Conservation (phyloP, 2,797 vertebrate genomes). For the Staurois parvus region DNA sequence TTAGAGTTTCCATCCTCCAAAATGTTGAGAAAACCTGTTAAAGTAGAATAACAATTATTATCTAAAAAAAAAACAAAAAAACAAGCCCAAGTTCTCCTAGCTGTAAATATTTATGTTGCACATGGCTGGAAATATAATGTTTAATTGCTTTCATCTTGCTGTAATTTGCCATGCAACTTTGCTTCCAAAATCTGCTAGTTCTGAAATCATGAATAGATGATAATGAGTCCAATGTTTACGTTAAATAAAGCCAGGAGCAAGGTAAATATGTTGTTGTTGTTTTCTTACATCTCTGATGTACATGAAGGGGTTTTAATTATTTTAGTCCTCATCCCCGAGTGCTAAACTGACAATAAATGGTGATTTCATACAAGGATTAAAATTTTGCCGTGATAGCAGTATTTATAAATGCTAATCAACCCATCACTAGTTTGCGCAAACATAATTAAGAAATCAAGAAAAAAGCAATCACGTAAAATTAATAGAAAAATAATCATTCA, state of each 20-base stretch:
- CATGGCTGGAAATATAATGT: constrained; percentile 12
- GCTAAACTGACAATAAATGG: constrained; percentile 36
- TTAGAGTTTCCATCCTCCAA: too few species aligned
- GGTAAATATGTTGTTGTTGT: neutral
- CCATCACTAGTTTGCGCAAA: constrained; percentile 52
- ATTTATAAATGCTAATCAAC: constrained; percentile 58
- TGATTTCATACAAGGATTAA: constrained; percentile 47
- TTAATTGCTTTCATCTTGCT: constrained; percentile 25
- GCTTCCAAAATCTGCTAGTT: neutral
- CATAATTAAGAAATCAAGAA: constrained; percentile 59
- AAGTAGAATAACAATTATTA: too few species aligned
- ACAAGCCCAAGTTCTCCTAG: too few species aligned
- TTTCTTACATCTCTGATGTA: constrained; percentile 2
- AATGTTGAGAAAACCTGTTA: too few species aligned
- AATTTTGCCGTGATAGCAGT: constrained; percentile 49
- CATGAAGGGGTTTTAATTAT: constrained; percentile 30
- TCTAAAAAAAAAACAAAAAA: too few species aligned
- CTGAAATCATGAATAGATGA: constrained; percentile 15
- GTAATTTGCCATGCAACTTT: constrained; percentile 18
- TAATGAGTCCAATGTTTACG: constrained; percentile 9
- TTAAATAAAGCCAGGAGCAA: constrained; percentile 6
- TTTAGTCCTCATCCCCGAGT: neutral
- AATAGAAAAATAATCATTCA: constrained; percentile 55
- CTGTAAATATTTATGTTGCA: constrained; percentile 14
- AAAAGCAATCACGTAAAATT: constrained; percentile 58